Base-by-base conservation (phyloP, 1,140 invertebrate species). In the Wasmannia auropunctata region DNA sequence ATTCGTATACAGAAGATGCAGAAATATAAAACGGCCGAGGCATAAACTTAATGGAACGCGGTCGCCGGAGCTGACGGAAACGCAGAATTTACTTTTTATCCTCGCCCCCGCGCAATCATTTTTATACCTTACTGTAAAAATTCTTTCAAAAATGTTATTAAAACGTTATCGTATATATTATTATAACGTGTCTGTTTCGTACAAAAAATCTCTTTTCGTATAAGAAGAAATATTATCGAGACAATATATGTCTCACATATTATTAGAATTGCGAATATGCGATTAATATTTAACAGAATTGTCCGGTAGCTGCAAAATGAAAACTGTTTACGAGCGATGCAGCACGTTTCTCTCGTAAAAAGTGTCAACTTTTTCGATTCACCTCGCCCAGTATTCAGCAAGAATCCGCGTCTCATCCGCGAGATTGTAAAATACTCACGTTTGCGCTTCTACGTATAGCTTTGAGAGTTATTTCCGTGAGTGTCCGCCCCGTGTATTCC, bases 361-460 rank as follows among this genome's bases (percentile, higher is more conserved):
- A 54, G 16, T 54, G 62, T 69, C 43, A 67, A 25, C 62, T 51
- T 80, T 67, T 80, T 51, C 22, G 49, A 80, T 80, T 14, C 76
- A 67, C 51, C 63, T 67, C 43, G 22, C 43, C 22, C 28, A 25
- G 10, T 51, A 51, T 51, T 28, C 62, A 37, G 8, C 28, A 67
- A 65, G 62, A n/a, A 51, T 67, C 31, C 31, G 43, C 5, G 62
- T 67, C 76, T 80, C 76, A 80, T 80, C 43, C 31, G 14, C 31
- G 43, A 67, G 76, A 76, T 76, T 76, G 74, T 76, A 76, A 80
- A 69, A 51, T 69, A 49, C 76, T 80, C 62, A 80, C 76, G 76
- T 80, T 80, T 67, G 76, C 76, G 31, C 62, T 80, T 65, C 76
- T 43, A 51, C 62, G n/a, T 34, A n/a, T n/a, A 67, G 62, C 76